These are phyloP conservation scores for Mesochorus sp. DNA, from an alignment of 2,888 invertebrate species.

Conservation along the genomic window DNA sequence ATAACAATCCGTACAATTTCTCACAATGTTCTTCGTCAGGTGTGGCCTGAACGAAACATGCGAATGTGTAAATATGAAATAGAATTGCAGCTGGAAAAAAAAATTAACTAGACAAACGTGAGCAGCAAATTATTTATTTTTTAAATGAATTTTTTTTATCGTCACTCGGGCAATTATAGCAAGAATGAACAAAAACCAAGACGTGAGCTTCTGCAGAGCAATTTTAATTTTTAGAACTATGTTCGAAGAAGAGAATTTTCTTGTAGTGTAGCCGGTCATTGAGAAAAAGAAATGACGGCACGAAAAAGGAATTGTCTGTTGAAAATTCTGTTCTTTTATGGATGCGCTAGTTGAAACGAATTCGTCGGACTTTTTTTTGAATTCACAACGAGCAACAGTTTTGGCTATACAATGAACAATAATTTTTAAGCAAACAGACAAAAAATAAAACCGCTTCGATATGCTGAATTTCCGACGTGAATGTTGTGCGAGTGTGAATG, in stretches of 20 bases:
- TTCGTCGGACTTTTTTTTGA: neutral
- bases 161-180: neutral
- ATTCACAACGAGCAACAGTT: neutral
- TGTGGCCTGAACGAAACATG: neutral
- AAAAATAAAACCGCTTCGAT: slow-evolving; percentile 18
- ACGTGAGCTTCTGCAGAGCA: no score
- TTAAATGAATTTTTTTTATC: slow-evolving; percentile 2
- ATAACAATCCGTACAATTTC: neutral
- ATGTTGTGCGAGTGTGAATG: slow-evolving; percentile 41
- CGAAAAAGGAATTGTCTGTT: neutral
- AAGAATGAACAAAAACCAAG: neutral
- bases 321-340: neutral
- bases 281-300: neutral
- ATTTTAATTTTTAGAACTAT: no score
- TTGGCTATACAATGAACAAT: neutral
- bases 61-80: neutral
- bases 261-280: neutral
- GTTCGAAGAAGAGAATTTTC: no score
- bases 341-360: neutral
- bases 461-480: slow-evolving; percentile 20
- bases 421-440: neutral
- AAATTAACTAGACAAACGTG: neutral
- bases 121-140: slow-evolving; percentile 31
- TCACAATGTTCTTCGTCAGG: neutral
- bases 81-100: neutral